Evolutionary conservation across 1,140 invertebrate species (phyloP), one percentile per base, ranked within the genome.

Genomic region (Hylaeus anthracinus): DNA sequence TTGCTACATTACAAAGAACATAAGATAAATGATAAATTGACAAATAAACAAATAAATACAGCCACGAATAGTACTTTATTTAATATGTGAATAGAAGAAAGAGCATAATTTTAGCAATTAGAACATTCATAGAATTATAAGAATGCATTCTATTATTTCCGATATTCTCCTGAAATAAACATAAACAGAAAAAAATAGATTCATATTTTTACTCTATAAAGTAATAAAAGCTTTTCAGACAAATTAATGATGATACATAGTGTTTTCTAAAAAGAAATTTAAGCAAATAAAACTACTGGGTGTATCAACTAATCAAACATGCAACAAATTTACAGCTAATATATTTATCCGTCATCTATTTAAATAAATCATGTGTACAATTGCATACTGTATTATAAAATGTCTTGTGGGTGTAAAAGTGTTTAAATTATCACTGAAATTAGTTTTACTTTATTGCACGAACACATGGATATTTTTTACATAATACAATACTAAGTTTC

Each of bases 1-100:
- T 75, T 41, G 41, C 69, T 72, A 64, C 56, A 78, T 85, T 73
- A 77, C 53, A 58, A 51, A 66, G 71, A 26, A 74, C 39, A n/a
- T 37, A 39, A 61, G 45, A 48, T 58, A 83, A 60, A 60, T 51
- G 43, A 60, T 6, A 64, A n/a, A 73, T 10, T 51, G 6, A 56
- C 72, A 73, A 48, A 61, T 61, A 55, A 69, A 53, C 72, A 73
- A 48, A 61, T 61, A 55, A 69, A 53, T 78, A 79, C 64, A 66
- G 43, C 64, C 43, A 66, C 26, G 8, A n/a, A 66, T 66, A 48
- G 2, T 45, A 48, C 63, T 66, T 43, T 56, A 69, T 55, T 51
- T 63, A 65, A 56, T 56, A 37, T 64, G 15, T 5, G 60, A 9
- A 63, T 37, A 63, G 14, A 65, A 51, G 10, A 10, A 67, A 10